Conservation (phyloP, 2,888 invertebrate species). For the Pachydiplax longipennis region DNA sequence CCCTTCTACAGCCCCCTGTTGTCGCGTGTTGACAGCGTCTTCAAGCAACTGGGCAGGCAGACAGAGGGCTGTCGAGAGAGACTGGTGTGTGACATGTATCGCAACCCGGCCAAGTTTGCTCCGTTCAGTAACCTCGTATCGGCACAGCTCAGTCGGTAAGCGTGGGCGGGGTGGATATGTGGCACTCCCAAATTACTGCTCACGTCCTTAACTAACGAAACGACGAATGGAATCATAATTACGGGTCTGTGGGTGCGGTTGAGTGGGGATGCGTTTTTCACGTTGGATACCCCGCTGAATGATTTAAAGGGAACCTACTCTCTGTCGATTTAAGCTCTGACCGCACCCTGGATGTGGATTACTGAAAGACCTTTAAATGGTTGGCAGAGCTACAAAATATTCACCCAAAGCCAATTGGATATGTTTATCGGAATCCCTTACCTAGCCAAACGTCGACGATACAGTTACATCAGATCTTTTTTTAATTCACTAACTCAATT, state of each 20-base stretch:
- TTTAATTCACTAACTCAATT: no score
- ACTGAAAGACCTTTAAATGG: no score
- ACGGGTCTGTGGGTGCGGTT: not conserved
- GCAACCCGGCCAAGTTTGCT: constrained; percentile 79
- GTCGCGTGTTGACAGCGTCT: constrained; percentile 64
- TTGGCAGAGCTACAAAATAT: no score
- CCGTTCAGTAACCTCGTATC: constrained; percentile 89
- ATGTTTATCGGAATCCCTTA: no score
- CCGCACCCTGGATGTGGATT: no score
- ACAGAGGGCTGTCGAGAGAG: constrained; percentile 78
- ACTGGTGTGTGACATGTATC: constrained; percentile 84
- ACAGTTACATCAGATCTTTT: no score
- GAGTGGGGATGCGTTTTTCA: no score
- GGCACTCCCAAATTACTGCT: not conserved
- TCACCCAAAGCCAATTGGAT: no score
- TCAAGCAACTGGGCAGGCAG: constrained; percentile 57
- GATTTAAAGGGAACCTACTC: no score
- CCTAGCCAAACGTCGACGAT: no score
- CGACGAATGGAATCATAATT: not conserved
- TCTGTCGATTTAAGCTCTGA: no score
- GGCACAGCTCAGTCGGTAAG: constrained; percentile 87
- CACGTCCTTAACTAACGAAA: not conserved
- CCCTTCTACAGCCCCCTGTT: constrained; percentile 85
- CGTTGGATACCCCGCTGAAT: no score
- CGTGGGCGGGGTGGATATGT: constrained; percentile 50